Evolutionary conservation across 2,797 vertebrate species (phyloP).

Genomic region (Melanotaenia maccullochi): DNA sequence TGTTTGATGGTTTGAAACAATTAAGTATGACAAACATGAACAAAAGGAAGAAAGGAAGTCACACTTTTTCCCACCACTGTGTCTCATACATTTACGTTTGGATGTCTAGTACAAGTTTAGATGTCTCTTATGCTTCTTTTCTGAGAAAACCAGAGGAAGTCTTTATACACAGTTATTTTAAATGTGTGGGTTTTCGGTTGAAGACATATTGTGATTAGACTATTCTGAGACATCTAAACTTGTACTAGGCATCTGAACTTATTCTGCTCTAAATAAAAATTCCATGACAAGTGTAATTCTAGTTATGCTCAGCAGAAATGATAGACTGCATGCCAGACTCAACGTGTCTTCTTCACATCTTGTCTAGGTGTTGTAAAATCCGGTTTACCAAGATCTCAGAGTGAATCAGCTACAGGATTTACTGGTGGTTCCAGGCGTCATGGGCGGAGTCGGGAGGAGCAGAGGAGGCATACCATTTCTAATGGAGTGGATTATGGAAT

Average conservation of each 20-base stretch:
- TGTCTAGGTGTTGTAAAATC: constrained; percentile 68
- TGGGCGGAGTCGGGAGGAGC: constrained; percentile 83
- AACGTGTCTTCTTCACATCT: constrained; percentile 29
- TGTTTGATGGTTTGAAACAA: too few relatives aligned
- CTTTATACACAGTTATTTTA: too few relatives aligned
- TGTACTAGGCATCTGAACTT: background rate
- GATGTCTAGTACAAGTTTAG: too few relatives aligned
- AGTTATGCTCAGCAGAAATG: background rate
- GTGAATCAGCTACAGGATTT: constrained; percentile 78
- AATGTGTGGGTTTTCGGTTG: too few relatives aligned
- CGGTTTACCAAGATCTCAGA: constrained; percentile 82
- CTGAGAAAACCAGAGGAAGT: too few relatives aligned
- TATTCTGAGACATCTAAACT: too few relatives aligned
- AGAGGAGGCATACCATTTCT: constrained; percentile 92
- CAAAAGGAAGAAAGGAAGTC: too few relatives aligned
- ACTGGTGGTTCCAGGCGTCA: constrained; percentile 74
- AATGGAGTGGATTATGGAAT: constrained; percentile 91
- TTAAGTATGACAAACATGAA: too few relatives aligned
- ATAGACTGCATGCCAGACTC: constrained; percentile 5
- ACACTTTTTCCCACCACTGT: too few relatives aligned
- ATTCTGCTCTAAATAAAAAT: background rate
- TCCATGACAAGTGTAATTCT: background rate
- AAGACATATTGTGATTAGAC: too few relatives aligned
- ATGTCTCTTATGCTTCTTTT: too few relatives aligned
- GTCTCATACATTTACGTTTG: too few relatives aligned